Evolutionary conservation across 2,113 vertebrate species (phyloP).

Genomic region (Centropristis striata): DNA sequence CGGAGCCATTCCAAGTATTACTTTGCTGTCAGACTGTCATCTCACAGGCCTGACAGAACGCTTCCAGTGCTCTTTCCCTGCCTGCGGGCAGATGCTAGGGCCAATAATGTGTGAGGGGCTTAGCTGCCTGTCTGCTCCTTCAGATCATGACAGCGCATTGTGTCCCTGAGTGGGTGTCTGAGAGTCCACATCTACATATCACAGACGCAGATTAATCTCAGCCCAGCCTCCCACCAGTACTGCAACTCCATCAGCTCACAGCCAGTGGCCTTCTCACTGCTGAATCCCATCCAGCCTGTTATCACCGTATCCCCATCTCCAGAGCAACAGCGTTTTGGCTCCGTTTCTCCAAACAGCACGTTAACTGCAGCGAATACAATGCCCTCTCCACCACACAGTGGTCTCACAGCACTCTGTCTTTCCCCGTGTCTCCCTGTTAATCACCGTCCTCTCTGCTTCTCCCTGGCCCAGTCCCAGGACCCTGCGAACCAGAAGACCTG

Average conservation of each 20-base stretch:
- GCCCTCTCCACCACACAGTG: constrained; percentile 17
- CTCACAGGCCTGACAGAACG: constrained; percentile 6
- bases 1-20: constrained; percentile 12
- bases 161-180: constrained; percentile 63
- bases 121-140: constrained; percentile 48
- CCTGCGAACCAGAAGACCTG: constrained; percentile 98
- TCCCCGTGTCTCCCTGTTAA: constrained; percentile 41
- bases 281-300: constrained; percentile 47
- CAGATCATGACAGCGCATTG: constrained; percentile 58
- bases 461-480: constrained; percentile 92
- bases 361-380: constrained; percentile 39
- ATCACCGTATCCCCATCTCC: constrained; percentile 49
- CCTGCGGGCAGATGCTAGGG: constrained; percentile 37
- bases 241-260: constrained; percentile 49
- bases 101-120: constrained; percentile 53
- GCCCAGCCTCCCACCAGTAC: constrained; percentile 37
- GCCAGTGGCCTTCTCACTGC: constrained; percentile 56
- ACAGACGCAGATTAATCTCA: constrained; percentile 68
- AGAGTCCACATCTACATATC: constrained; percentile 76
- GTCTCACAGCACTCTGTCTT: constrained; percentile 21
- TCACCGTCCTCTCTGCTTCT: constrained; percentile 39
- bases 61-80: constrained; percentile 3
- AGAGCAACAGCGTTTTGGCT: constrained; percentile 54
- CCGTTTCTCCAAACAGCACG: constrained; percentile 33
- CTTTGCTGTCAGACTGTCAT: not conserved